Conservation (phyloP, 2,113 vertebrate species). For the Mormoops blainvillei region DNA sequence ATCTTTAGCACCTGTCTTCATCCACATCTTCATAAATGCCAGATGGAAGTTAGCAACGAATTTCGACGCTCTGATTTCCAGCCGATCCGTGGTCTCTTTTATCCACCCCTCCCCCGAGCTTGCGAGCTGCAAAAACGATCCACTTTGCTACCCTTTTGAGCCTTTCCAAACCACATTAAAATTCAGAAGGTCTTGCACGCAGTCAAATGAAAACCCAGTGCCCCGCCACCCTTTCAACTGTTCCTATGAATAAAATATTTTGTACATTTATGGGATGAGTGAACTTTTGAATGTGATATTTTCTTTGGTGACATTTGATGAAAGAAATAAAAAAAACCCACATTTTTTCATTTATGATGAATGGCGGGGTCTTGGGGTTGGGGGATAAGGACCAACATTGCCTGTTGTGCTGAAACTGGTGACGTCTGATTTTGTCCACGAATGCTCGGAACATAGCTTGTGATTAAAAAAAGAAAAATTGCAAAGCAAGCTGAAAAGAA, state of each 20-base stretch:
- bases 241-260: not conserved
- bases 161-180: not conserved
- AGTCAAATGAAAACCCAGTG: not conserved
- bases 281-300: not conserved
- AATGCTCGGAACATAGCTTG: not conserved
- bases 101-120: not conserved
- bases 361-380: accelerated
- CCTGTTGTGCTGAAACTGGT: not conserved
- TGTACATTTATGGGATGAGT: not conserved
- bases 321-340: not conserved
- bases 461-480: not conserved
- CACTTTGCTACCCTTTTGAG: not conserved
- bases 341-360: not conserved
- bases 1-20: too few relatives aligned
- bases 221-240: not conserved
- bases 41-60: not conserved
- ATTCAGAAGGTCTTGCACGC: not conserved
- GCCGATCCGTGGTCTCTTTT: too few relatives aligned
- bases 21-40: not conserved
- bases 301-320: not conserved
- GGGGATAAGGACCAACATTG: not conserved
- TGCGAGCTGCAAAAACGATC: too few relatives aligned
- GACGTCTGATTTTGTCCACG: not conserved
- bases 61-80: not conserved
- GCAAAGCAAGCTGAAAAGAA: not conserved